Conservation (phyloP, 2,113 vertebrate genomes). For the Naja naja region DNA sequence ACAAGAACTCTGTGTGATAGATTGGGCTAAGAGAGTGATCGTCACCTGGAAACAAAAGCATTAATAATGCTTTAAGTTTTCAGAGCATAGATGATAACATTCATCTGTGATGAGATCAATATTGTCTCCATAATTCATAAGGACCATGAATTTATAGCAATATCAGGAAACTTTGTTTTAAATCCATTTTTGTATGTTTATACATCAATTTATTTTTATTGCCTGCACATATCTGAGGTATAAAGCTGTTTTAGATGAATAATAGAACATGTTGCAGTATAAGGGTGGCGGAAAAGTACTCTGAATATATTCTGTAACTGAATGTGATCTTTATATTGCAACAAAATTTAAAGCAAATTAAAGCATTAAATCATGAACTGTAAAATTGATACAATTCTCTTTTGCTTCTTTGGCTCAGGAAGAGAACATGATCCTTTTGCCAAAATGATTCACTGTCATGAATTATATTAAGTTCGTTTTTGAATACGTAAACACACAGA, state of each 20-base stretch:
- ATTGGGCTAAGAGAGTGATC: too few species aligned
- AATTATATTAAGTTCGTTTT: constrained; percentile 57
- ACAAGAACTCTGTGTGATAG: too few species aligned
- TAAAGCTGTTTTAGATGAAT: neutral
- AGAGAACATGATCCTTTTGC: constrained; percentile 47
- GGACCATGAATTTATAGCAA: neutral
- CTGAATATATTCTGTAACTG: constrained; percentile 15
- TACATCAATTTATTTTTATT: neutral
- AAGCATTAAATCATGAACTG: constrained; percentile 38
- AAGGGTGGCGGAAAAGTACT: neutral
- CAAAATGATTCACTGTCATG: constrained; percentile 61
- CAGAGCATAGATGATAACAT: neutral
- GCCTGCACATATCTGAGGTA: neutral
- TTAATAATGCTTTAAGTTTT: neutral
- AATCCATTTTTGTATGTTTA: neutral
- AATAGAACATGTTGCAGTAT: neutral
- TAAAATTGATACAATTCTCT: constrained; percentile 48
- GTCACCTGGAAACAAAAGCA: neutral
- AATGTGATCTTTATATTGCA: constrained; percentile 34
- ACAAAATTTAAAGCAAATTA: constrained; percentile 38
- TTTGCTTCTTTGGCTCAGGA: constrained; percentile 43
- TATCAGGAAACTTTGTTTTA: neutral
- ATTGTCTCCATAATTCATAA: neutral
- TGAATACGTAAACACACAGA: constrained; percentile 57
- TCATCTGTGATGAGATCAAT: neutral